These are phyloP conservation scores for Gallinago jamesoni DNA, from an alignment of 2,113 vertebrate genomes.

Conservation along the genomic window DNA sequence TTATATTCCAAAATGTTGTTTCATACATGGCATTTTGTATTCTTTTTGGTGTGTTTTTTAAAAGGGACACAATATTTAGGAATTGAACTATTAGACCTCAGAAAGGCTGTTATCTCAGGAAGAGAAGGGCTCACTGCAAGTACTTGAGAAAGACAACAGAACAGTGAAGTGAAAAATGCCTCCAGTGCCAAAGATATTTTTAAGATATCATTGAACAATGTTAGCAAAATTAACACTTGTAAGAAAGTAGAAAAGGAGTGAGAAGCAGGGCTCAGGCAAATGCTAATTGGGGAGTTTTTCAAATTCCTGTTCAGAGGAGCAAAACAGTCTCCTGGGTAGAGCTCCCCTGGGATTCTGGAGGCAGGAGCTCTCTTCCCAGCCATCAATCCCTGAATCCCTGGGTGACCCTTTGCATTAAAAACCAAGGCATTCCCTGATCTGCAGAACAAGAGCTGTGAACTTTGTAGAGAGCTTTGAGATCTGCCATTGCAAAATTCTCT, in stretches of 20 bases:
- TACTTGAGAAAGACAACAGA: constrained; percentile 37
- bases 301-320: background rate
- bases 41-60: constrained; percentile 26
- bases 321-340: background rate
- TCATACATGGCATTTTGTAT: constrained; percentile 37
- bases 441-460: background rate
- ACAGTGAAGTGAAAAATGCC: background rate
- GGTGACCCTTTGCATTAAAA: background rate
- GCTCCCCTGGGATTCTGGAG: background rate
- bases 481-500: background rate
- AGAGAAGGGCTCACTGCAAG: background rate
- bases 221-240: constrained; percentile 58
- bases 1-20: constrained; percentile 48
- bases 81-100: constrained; percentile 48
- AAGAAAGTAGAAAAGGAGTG: constrained; percentile 19
- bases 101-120: constrained; percentile 31
- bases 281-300: background rate
- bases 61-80: constrained; percentile 28
- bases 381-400: background rate
- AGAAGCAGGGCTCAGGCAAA: background rate
- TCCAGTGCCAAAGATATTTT: constrained; percentile 25
- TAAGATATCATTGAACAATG: constrained; percentile 36
- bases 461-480: background rate
- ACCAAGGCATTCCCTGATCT: background rate
- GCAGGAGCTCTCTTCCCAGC: background rate